Percentiles rank a stretch among this genome's conserved stretches.
Conservation (phyloP, 2,888 invertebrate species). For the Diarsia brunnea region DNA sequence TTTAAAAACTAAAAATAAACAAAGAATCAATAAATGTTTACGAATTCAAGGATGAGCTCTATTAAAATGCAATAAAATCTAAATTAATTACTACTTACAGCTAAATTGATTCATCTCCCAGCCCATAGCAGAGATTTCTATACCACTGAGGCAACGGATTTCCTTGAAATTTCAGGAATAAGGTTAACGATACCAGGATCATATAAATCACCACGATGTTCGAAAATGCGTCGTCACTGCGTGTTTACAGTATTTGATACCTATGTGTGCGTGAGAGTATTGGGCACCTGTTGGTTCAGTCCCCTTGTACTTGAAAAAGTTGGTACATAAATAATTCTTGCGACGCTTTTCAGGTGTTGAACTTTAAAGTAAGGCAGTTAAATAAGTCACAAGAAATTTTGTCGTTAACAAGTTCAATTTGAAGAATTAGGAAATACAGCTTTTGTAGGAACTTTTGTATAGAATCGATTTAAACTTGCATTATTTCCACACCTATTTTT, state of each 20-base stretch:
- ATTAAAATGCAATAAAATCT: neutral
- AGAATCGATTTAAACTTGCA: too few relatives aligned
- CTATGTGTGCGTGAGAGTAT: conserved; percentile 69
- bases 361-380: conserved; percentile 23
- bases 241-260: conserved; percentile 49
- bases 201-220: conserved; percentile 71
- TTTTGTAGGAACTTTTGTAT: neutral
- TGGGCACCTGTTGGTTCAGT: conserved; percentile 71
- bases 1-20: too few relatives aligned
- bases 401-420: neutral
- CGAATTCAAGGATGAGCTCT: neutral
- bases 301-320: conserved; percentile 49
- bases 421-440: neutral
- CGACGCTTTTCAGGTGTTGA: conserved; percentile 12
- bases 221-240: conserved; percentile 49
- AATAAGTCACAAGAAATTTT: neutral
- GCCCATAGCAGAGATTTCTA: conserved; percentile 15
- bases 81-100: neutral
- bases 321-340: conserved; percentile 30
- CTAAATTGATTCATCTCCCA: neutral
- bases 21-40: neutral
- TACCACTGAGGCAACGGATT: conserved; percentile 68
- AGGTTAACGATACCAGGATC: conserved; percentile 88
- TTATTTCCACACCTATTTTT: too few relatives aligned
- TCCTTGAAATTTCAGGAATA: conserved; percentile 89